These are phyloP conservation scores for Centropus bengalensis DNA, from an alignment of 2,113 vertebrate species.

Conservation along the genomic window DNA sequence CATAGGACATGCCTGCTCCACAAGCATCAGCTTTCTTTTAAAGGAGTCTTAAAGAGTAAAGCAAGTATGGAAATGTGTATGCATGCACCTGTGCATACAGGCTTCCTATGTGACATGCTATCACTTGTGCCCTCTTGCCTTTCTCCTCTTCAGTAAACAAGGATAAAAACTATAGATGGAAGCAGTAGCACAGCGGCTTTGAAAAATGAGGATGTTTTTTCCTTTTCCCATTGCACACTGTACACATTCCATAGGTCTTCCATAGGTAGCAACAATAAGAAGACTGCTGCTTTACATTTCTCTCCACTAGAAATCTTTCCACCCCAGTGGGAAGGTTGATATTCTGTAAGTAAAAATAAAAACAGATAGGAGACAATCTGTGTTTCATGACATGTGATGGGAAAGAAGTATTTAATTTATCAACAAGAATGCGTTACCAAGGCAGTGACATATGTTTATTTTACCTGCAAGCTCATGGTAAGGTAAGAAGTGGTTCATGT, in stretches of 20 bases:
- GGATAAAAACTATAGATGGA: constrained; percentile 76
- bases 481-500: constrained; percentile 30
- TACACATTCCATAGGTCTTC: background rate
- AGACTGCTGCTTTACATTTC: background rate
- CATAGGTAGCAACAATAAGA: background rate
- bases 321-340: background rate
- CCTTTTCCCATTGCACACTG: background rate
- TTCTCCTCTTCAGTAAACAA: constrained; percentile 35
- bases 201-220: background rate
- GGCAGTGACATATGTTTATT: constrained; percentile 37
- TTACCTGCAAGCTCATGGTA: constrained; percentile 10
- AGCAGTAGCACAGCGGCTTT: background rate
- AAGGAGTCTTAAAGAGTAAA: background rate
- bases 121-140: background rate
- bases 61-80: background rate
- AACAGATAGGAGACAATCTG: constrained; percentile 24
- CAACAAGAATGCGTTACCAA: constrained; percentile 35
- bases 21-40: background rate
- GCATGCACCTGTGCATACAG: background rate
- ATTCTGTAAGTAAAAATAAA: constrained; percentile 32
- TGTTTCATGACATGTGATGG: constrained; percentile 21
- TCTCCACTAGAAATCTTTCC: constrained; percentile 18
- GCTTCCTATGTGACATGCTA: background rate
- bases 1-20: background rate
- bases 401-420: constrained; percentile 49